phyloP scores from a whole-genome alignment of 2,113 vertebrate species.

The Percopsis transmontana region DNA sequence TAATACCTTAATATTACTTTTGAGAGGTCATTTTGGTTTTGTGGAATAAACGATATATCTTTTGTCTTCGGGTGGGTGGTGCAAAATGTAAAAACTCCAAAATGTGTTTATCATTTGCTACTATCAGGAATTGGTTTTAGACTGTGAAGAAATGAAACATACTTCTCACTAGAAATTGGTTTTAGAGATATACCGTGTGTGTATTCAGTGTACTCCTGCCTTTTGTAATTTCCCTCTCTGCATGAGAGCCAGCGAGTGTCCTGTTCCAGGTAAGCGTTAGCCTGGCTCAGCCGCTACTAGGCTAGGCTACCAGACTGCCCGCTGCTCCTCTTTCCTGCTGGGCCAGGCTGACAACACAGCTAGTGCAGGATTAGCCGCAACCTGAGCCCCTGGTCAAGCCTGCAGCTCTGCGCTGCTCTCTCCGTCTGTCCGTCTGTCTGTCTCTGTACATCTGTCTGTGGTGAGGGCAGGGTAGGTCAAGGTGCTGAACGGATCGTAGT shows the following conservation, averaged over 20 bases:
- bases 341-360: constrained; percentile 48
- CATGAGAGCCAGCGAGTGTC: constrained; percentile 3
- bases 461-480: too few relatives aligned
- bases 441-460: background rate
- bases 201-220: constrained; percentile 22
- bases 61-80: too few relatives aligned
- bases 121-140: too few relatives aligned
- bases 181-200: constrained; percentile 21
- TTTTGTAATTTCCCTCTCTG: constrained; percentile 31
- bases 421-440: constrained; percentile 2
- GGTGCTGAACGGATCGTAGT: too few relatives aligned
- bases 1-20: too few relatives aligned
- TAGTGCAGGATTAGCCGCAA: constrained; percentile 28
- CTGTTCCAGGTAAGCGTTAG: constrained; percentile 14
- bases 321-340: constrained; percentile 33
- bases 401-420: background rate
- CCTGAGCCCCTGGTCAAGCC: background rate
- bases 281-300: constrained; percentile 10
- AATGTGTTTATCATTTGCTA: too few relatives aligned
- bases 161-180: too few relatives aligned
- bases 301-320: constrained; percentile 3
- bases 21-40: too few relatives aligned
- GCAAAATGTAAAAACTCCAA: too few relatives aligned
- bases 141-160: too few relatives aligned
- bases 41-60: too few relatives aligned